Conservation (phyloP, 2,113 vertebrate genomes). For the Gila orcuttii region DNA sequence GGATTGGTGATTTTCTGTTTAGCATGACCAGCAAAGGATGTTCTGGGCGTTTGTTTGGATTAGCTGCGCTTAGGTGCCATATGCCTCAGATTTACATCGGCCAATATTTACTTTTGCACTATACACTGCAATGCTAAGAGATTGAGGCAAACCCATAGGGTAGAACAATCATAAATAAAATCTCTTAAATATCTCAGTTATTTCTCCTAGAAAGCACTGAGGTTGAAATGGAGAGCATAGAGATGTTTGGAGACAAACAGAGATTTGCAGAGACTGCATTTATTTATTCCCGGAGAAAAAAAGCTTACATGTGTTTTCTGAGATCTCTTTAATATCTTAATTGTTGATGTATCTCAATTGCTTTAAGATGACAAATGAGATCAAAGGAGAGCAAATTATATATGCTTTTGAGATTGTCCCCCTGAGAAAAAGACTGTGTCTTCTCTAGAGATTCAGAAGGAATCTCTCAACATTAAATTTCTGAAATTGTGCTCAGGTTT, state of each 20-base stretch:
- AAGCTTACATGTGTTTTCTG: not conserved
- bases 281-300: not conserved
- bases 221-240: not conserved
- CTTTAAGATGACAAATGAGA: not conserved
- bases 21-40: slow-evolving; percentile 36
- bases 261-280: no score
- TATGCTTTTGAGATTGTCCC: not conserved
- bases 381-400: not conserved
- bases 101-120: not conserved
- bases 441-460: not conserved
- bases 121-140: not conserved
- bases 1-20: slow-evolving; percentile 8
- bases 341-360: slow-evolving; percentile 1
- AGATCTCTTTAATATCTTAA: not conserved
- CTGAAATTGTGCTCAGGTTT: not conserved
- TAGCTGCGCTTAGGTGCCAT: slow-evolving; percentile 5
- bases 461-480: not conserved
- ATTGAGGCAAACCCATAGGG: not conserved
- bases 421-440: not conserved
- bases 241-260: not conserved
- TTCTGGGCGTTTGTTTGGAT: slow-evolving; percentile 26
- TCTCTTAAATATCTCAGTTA: not conserved
- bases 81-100: slow-evolving; percentile 27
- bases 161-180: slow-evolving; percentile 3
- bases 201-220: not conserved